Evolutionary conservation across 1,140 invertebrate species (phyloP), one percentile per base, ranked within the genome.

Genomic region (Gerris buenoi): DNA sequence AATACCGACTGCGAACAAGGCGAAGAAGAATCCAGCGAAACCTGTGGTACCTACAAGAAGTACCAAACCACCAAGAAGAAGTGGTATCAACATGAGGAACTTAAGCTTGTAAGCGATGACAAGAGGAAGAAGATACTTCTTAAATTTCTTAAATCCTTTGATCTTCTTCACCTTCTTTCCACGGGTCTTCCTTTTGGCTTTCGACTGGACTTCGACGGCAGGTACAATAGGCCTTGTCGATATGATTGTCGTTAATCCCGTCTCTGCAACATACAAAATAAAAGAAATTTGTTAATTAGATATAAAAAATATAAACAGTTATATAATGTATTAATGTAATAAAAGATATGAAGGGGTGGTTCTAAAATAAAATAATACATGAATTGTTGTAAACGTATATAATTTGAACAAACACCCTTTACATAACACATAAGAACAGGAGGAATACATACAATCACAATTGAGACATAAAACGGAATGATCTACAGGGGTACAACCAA

Each of bases 11-110:
- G 83, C 86, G 72, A 91, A 91, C 1, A 91, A 76, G 1, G 89
- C 87, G 75, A 91, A 91, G 79, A 91, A 91, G 77, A 91, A 91
- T 68, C 89, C 89, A 18, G 87, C 89, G 33, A 91, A 76, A 5
- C 87, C 85, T 2, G 88, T 89, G 1, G 87, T 85, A 62, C 86
- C 87, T 0, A 87, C 83, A 25, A 91, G 76, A 10, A 91, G 77
- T 0, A 88, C 79, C 26, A 90, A 74, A 14, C 86, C 88, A 25
- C 86, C 86, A 70, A 90, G 80, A 71, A 91, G 75, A 0, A 88
- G 80, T 1, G 89, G 89, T 23, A 91, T 82, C 56, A 91, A 75
- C 1, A 87, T 84, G 71, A 90, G 83, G 74, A 90, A 90, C 74
- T 91, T 91, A 72, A 91, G 75, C 75, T 91, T 90, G 75, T 90